Conservation (phyloP, 1,140 invertebrate species). For the Anadara kagoshimensis region DNA sequence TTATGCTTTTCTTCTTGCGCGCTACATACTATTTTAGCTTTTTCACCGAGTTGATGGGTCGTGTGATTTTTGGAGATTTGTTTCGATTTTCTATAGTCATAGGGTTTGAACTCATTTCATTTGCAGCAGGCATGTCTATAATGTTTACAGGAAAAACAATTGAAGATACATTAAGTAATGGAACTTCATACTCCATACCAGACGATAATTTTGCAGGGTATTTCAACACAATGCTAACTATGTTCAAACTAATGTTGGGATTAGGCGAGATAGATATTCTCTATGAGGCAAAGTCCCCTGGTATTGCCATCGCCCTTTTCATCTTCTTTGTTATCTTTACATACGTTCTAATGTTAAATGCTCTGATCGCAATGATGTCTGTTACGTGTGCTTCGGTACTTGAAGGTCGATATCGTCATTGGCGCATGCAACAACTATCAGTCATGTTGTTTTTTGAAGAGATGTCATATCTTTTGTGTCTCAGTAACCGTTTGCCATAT, state of each 20-base stretch:
- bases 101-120: slow-evolving; percentile 43
- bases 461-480: too few relatives aligned
- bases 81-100: slow-evolving; percentile 54
- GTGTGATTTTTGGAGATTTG: slow-evolving; percentile 54
- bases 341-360: slow-evolving; percentile 55
- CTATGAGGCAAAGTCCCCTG: slow-evolving; percentile 46
- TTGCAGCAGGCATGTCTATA: slow-evolving; percentile 49
- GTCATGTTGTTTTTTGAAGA: too few relatives aligned
- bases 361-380: slow-evolving; percentile 63
- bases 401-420: not conserved
- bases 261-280: slow-evolving; percentile 49
- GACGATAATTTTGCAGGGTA: slow-evolving; percentile 33
- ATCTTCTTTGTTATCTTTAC: slow-evolving; percentile 53
- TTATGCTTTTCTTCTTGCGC: slow-evolving; percentile 50
- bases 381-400: slow-evolving; percentile 52
- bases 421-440: too few relatives aligned
- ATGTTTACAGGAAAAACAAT: slow-evolving; percentile 38
- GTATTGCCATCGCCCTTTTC: slow-evolving; percentile 53
- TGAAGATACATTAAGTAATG: not conserved
- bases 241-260: slow-evolving; percentile 61
- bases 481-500: too few relatives aligned
- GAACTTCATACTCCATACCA: not conserved
- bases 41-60: slow-evolving; percentile 59
- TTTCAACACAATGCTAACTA: slow-evolving; percentile 38
- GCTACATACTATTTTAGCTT: slow-evolving; percentile 53